Evolutionary conservation across 2,888 invertebrate species (phyloP).

Genomic region (Sphaerophoria taeniata): DNA sequence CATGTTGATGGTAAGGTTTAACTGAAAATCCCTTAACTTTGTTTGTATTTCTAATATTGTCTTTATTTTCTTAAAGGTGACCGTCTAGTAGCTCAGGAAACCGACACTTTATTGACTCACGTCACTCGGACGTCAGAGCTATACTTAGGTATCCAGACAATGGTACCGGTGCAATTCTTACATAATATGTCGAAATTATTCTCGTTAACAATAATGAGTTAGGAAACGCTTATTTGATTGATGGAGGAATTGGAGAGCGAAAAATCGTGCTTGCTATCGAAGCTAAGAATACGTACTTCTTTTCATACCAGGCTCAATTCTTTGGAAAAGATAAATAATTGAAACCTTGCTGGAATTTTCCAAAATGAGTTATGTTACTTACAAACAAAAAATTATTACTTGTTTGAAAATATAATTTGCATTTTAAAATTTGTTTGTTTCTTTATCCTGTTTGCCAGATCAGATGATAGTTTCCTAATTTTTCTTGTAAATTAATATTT

Average conservation of each 20-base stretch:
- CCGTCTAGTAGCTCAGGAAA: constrained; percentile 78
- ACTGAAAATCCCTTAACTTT: not conserved
- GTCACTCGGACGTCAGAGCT: constrained; percentile 77
- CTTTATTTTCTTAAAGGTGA: constrained; percentile 77
- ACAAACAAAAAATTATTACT: too few relatives aligned
- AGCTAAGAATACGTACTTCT: constrained; percentile 78
- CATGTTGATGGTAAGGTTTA: constrained; percentile 77
- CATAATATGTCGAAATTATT: constrained; percentile 78
- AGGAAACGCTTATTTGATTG: constrained; percentile 81
- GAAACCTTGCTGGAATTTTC: too few relatives aligned
- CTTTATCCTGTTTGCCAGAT: too few relatives aligned
- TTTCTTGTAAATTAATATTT: too few relatives aligned
- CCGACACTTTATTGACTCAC: constrained; percentile 78
- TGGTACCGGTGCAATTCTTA: constrained; percentile 78
- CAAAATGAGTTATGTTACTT: too few relatives aligned
- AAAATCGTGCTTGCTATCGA: constrained; percentile 80
- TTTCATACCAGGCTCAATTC: constrained; percentile 79
- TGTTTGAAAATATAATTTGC: too few relatives aligned
- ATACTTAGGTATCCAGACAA: constrained; percentile 80
- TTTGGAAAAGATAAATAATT: constrained; percentile 76
- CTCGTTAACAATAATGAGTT: constrained; percentile 78
- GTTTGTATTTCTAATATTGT: not conserved
- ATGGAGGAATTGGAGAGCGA: constrained; percentile 81
- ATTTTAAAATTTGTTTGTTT: too few relatives aligned
- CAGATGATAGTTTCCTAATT: too few relatives aligned